Base-by-base conservation (phyloP, 1,140 invertebrate species). In the Episyrphus balteatus region DNA sequence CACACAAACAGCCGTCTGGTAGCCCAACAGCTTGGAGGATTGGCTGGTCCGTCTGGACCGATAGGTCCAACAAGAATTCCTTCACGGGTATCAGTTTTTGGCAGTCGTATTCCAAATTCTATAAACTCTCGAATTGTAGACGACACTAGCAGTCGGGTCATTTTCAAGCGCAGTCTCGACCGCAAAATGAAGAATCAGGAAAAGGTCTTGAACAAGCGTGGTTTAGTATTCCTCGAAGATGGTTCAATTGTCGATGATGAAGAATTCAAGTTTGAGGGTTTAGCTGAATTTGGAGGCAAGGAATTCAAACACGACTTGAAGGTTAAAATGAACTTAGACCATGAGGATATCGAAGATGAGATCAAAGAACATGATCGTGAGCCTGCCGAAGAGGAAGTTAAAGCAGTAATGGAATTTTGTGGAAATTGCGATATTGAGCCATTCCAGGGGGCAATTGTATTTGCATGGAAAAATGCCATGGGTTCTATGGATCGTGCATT, bases 361-460 rank as follows among this genome's bases (percentile, higher is more conserved):
- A 61, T 70, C 41, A 59, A 73, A 64, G 70, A 75, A 36, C 76
- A 84, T 30, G 83, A 85, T 53, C 72, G 82, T n/a, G 85, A 88
- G 53, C 84, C 85, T 0, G 86, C 86, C 0, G 85, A 88, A 61
- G 83, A 78, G 17, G 86, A 89, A 62, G 85, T 88, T 0, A 80
- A 73, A 50, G 78, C 79, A 1, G 82, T 88, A 2, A 85, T 88
- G 81, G 74, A 80, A 52, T 68, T 86, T 2, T 89, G 86, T 60
- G 78, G 78, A 37, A 82, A 78, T 3, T 88, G 85, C 51, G 69
- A 77, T 11, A 58, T 72, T 0, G 86, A 88, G 55, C 84, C 86
- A 0, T 88, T 88, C 69, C 78, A 77, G 26, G 84, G 84, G 52
- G 86, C 82, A 1, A 69, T 85, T 1, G 71, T 87, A 3, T 73